Conservation (phyloP, 2,113 vertebrate species). For the Paramormyrops kingsleyae region DNA sequence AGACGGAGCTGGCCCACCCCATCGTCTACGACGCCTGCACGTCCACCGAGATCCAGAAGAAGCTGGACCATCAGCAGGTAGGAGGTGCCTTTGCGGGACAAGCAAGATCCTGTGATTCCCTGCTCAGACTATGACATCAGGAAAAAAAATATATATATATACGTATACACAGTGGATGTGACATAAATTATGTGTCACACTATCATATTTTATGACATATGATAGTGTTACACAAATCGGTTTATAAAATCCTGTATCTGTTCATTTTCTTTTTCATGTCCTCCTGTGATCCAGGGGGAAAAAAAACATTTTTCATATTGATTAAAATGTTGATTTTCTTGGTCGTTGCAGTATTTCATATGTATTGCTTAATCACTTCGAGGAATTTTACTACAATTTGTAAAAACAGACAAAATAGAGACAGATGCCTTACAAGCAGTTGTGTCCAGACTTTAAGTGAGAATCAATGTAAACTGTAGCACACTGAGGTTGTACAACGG, state of each 20-base stretch:
- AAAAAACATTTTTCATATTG: background rate
- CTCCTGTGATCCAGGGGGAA: background rate
- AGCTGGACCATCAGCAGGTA: constrained; percentile 93
- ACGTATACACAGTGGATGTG: background rate
- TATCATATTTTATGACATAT: too few relatives aligned
- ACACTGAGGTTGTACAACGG: background rate
- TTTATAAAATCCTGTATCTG: background rate
- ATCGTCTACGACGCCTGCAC: constrained; percentile 86
- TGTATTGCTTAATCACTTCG: background rate
- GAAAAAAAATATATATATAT: too few relatives aligned
- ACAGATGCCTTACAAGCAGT: background rate
- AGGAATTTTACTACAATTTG: background rate
- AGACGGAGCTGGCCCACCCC: constrained; percentile 84
- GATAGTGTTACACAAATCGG: background rate
- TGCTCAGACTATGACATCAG: background rate
- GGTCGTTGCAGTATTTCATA: background rate
- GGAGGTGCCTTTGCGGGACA: background rate
- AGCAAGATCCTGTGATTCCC: background rate
- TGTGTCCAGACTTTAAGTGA: background rate
- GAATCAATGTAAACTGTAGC: background rate
- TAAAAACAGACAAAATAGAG: background rate
- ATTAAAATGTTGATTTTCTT: background rate
- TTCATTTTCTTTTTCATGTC: background rate
- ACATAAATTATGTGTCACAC: background rate
- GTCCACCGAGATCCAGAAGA: constrained; percentile 88